Base-by-base conservation (phyloP, 1,140 invertebrate species). In the Ostrea edulis region DNA sequence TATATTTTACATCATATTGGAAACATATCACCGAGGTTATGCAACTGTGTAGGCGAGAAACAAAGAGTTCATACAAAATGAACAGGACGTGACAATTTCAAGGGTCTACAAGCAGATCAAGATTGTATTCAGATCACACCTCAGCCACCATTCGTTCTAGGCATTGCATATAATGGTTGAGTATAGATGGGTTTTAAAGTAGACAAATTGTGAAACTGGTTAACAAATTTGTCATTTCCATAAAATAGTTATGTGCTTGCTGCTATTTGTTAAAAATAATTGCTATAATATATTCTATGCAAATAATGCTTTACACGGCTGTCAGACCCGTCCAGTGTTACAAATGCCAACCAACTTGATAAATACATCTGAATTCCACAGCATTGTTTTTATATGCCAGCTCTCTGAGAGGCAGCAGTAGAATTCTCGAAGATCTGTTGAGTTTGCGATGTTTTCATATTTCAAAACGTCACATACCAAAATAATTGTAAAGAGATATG, bases 221-320 rank as follows among this genome's bases (percentile, higher is more conserved):
- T 1, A 55, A 55, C 9, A 55, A 62, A 62, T 62, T 62, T 62
- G 55, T 17, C 17, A 62, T 17, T n/a, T 62, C 22, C 22, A 77
- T 29, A 77, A 9, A 77, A 11, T 35, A 12, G 25, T 29, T 77
- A 77, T 77, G 25, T 77, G 25, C 25, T 77, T 77, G 29, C 25
- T 77, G 8, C 68, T 77, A 77, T 77, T 77, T 77, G 68, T 77
- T 77, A 77, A 77, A 77, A 25, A 35, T 77, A 77, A 77, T 35
- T 14, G 25, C 25, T 2, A 77, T 25, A 35, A 77, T 77, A 35
- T 29, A 77, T 77, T 77, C 22, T 29, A 77, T 77, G 68, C 25
- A 29, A 77, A 77, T 77, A 25, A 2, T 44, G 25, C 25, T 77
- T 12, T 35, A 35, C 25, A 77, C 68, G 25, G 9, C 29, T 77